These are phyloP conservation scores for Dallia pectoralis DNA, from an alignment of 2,797 vertebrate species.

Conservation along the genomic window DNA sequence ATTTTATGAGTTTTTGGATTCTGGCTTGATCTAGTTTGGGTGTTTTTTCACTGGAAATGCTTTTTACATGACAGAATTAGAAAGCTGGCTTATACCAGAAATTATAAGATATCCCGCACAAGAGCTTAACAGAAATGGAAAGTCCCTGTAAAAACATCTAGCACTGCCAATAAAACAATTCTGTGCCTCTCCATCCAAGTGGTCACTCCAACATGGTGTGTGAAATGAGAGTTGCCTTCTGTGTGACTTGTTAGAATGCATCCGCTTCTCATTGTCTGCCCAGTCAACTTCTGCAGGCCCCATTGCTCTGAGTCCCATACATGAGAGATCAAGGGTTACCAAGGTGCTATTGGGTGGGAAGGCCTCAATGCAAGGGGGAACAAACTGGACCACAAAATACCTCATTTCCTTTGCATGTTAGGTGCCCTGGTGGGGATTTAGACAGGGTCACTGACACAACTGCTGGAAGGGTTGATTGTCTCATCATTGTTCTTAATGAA, in stretches of 20 bases:
- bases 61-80: not conserved
- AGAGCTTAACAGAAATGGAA: not conserved
- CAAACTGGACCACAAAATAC: slow-evolving; percentile 72
- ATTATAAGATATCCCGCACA: not conserved
- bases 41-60: not conserved
- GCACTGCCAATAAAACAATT: not conserved
- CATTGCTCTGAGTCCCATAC: slow-evolving; percentile 78
- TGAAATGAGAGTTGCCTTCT: slow-evolving; percentile 75
- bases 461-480: slow-evolving; percentile 42
- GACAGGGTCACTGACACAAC: slow-evolving; percentile 73
- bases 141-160: not conserved
- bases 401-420: slow-evolving; percentile 83
- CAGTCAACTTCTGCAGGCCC: slow-evolving; percentile 79
- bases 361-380: slow-evolving; percentile 69
- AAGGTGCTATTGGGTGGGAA: slow-evolving; percentile 78
- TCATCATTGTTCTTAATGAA: slow-evolving; percentile 66
- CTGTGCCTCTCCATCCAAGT: slow-evolving; percentile 26
- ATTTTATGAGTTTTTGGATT: not conserved
- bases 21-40: not conserved
- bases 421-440: slow-evolving; percentile 74
- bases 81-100: not conserved
- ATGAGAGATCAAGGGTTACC: slow-evolving; percentile 88
- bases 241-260: slow-evolving; percentile 78
- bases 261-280: slow-evolving; percentile 75
- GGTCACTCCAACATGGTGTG: slow-evolving; percentile 71